These are phyloP conservation scores for Zygothrica quintamaculata DNA, from an alignment of 2,888 invertebrate species.

Conservation along the genomic window DNA sequence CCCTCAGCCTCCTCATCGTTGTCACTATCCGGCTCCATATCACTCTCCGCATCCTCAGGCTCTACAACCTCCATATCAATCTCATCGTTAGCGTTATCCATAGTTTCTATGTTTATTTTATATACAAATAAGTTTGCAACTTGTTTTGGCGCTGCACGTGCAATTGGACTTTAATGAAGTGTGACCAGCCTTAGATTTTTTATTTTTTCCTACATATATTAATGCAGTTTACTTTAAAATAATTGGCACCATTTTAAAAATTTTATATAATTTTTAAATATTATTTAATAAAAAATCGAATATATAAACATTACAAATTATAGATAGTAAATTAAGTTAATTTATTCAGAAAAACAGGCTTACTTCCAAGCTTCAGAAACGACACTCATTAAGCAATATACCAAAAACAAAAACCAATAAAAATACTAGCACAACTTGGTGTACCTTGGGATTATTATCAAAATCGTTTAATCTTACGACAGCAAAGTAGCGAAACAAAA, in stretches of 20 bases:
- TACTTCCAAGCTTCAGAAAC: too few species aligned
- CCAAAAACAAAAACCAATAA: slow-evolving; percentile 20
- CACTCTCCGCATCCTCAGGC: slow-evolving; percentile 80
- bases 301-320: too few species aligned
- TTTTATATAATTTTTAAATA: too few species aligned
- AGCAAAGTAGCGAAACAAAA: slow-evolving; percentile 20
- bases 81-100: slow-evolving; percentile 62
- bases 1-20: slow-evolving; percentile 59
- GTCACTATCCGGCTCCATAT: slow-evolving; percentile 62
- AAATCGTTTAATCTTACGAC: slow-evolving; percentile 28
- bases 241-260: too few species aligned
- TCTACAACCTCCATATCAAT: slow-evolving; percentile 82
- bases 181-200: slow-evolving; percentile 31
- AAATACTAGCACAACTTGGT: slow-evolving; percentile 10
- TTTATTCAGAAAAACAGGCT: too few species aligned
- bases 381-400: too few species aligned
- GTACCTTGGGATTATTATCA: slow-evolving; percentile 16
- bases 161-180: slow-evolving; percentile 12
- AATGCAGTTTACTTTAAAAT: too few species aligned
- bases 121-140: neutral
- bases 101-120: slow-evolving; percentile 7
- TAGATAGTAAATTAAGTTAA: too few species aligned
- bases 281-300: too few species aligned
- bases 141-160: slow-evolving; percentile 63
- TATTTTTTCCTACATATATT: neutral